Base-by-base conservation (phyloP, 2,888 invertebrate genomes). In the Cryptocephalus primarius region DNA sequence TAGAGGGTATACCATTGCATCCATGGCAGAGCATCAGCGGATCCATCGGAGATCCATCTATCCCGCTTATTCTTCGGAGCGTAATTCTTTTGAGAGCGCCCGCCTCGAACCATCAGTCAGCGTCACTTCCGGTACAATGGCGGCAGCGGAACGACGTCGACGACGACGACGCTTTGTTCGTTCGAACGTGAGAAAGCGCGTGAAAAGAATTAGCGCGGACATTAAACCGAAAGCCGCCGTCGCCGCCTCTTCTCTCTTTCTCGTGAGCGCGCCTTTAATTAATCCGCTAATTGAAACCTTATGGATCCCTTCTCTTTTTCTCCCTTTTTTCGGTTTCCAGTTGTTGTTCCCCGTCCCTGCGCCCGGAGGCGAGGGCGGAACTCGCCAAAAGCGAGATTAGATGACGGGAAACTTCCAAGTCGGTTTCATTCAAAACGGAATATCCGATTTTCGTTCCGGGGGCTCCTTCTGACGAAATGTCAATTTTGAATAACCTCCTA, bases 91-190 rank as follows among this genome's bases (percentile, higher is more conserved):
- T 65, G 60, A 63, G 22, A 64, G 61, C 61, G 60, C 57, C 61
- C 54, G 60, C 58, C 60, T 50, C 58, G 61, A 62, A 67, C 65
- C 67, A 69, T 69, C 68, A 68, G 68, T 69, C 68, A 69, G 64
- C 68, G 69, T 69, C 69, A 69, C 64, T 67, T 67, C 67, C 63
- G 65, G 62, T 63, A 68, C 68, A 68, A 68, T 68, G 64, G 62
- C 62, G 63, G 60, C 57, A 36, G 36, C 36, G 36, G 6, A 11
- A 4, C 22, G 22, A 22, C 22, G 22, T 4, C 22, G 22, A 22
- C 22, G 22, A 22, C 22, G 55, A 55, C 54, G 51, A 59, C 55
- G 62, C 61, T 65, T 67, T 67, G 66, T 67, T 62, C 65, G 61
- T 36, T 58, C 55, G 47, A 56, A 56, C 58, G 51, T 55, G 57